A percentile compares a stretch with the other conserved stretches of the same genome.
phyloP scores from a whole-genome alignment of 2,888 invertebrate species.

The Chrysolina haemoptera region DNA sequence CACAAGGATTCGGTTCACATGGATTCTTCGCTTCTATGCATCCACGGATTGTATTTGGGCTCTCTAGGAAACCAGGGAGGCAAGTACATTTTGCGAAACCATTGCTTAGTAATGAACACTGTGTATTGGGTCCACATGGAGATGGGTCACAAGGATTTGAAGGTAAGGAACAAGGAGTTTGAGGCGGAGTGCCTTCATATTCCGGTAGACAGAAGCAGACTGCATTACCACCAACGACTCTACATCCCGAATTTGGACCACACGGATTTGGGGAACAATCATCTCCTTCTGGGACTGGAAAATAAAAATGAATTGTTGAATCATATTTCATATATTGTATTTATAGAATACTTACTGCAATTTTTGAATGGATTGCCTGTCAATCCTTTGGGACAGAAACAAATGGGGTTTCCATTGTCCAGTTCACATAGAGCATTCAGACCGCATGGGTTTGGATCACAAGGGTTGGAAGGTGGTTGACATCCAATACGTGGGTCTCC shows the following conservation, averaged over 20 bases:
- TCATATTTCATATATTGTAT: background rate
- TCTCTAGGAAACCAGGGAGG: slow-evolving; percentile 85
- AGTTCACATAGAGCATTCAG: slow-evolving; percentile 86
- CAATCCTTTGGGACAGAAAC: slow-evolving; percentile 89
- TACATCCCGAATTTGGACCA: slow-evolving; percentile 87
- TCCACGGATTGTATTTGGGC: slow-evolving; percentile 89
- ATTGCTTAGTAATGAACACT: slow-evolving; percentile 83
- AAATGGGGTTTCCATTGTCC: slow-evolving; percentile 89
- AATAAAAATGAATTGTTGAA: slow-evolving; percentile 32
- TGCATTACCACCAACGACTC: slow-evolving; percentile 81
- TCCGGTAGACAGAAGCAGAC: slow-evolving; percentile 91
- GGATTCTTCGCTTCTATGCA: slow-evolving; percentile 85
- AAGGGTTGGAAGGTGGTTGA: slow-evolving; percentile 83
- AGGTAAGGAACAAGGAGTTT: slow-evolving; percentile 79
- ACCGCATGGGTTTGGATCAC: slow-evolving; percentile 91
- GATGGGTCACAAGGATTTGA: slow-evolving; percentile 87
- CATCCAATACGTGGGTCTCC: slow-evolving; percentile 85
- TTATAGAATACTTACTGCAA: slow-evolving; percentile 82
- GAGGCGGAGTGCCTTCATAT: slow-evolving; percentile 88
- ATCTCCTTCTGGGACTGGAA: slow-evolving; percentile 89
- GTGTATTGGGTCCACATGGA: slow-evolving; percentile 91
- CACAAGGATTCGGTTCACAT: slow-evolving; percentile 88
- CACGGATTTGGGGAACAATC: slow-evolving; percentile 88
- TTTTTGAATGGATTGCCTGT: slow-evolving; percentile 93
- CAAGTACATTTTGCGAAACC: slow-evolving; percentile 93